Conservation (phyloP, 2,797 vertebrate species). For the Diglossa cyanea region DNA sequence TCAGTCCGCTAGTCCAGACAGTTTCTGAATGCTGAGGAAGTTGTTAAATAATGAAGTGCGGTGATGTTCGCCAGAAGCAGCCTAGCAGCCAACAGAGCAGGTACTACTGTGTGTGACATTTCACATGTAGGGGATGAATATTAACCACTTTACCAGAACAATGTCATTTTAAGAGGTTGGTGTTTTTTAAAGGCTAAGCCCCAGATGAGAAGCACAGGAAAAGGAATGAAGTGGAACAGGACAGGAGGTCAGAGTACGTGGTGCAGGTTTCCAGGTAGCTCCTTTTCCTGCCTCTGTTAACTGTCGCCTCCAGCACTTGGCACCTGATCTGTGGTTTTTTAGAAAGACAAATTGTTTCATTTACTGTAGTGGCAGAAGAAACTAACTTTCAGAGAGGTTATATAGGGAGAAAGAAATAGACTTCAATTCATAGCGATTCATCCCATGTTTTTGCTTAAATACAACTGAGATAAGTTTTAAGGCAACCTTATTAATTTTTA, state of each 20-base stretch:
- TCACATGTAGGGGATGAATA: background rate
- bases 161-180: background rate
- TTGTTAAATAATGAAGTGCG: slow-evolving; percentile 23
- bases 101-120: background rate
- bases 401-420: background rate
- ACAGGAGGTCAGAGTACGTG: background rate
- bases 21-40: background rate
- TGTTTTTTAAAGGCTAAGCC: background rate
- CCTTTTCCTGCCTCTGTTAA: background rate
- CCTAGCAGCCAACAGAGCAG: background rate
- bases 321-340: background rate
- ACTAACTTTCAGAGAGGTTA: background rate
- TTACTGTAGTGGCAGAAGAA: background rate
- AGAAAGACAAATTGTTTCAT: background rate
- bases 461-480: background rate
- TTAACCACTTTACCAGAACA: background rate
- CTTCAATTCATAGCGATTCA: background rate
- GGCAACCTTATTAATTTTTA: background rate
- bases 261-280: slow-evolving; percentile 9
- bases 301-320: slow-evolving; percentile 37
- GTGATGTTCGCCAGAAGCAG: background rate
- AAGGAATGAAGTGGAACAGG: background rate
- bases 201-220: background rate
- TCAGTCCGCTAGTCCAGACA: background rate
- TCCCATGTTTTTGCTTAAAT: background rate